Evolutionary conservation across 2,797 vertebrate genomes (phyloP).

Genomic region (Oreochromis mossambicus): DNA sequence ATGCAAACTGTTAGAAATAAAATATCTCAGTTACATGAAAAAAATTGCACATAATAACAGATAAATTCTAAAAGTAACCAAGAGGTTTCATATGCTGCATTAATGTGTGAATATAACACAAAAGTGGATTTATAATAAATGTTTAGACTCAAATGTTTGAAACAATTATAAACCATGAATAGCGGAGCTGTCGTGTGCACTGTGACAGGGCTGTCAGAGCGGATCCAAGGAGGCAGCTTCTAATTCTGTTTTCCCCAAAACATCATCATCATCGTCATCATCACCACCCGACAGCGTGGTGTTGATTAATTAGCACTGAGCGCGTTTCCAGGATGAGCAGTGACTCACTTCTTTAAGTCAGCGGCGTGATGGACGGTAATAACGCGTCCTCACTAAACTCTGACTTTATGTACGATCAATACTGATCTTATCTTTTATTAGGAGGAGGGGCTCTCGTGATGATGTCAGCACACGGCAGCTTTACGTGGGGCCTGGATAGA

Average conservation of each 20-base stretch:
- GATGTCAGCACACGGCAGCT: not conserved
- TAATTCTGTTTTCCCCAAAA: not conserved
- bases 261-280: not conserved
- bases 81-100: no score
- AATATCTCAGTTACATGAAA: rapidly evolving
- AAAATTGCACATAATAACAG: not conserved
- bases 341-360: not conserved
- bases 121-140: not conserved
- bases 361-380: not conserved
- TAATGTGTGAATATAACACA: rapidly evolving
- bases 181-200: not conserved
- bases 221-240: not conserved
- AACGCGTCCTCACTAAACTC: not conserved
- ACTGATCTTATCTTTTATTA: not conserved
- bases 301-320: not conserved
- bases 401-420: not conserved
- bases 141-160: not conserved
- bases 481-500: not conserved
- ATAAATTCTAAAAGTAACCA: not conserved
- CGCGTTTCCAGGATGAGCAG: not conserved
- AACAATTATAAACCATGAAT: not conserved
- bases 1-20: not conserved
- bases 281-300: not conserved
- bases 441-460: not conserved
- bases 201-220: not conserved